Evolutionary conservation across 2,797 vertebrate genomes (phyloP).

Genomic region (Nannoperca obscura): DNA sequence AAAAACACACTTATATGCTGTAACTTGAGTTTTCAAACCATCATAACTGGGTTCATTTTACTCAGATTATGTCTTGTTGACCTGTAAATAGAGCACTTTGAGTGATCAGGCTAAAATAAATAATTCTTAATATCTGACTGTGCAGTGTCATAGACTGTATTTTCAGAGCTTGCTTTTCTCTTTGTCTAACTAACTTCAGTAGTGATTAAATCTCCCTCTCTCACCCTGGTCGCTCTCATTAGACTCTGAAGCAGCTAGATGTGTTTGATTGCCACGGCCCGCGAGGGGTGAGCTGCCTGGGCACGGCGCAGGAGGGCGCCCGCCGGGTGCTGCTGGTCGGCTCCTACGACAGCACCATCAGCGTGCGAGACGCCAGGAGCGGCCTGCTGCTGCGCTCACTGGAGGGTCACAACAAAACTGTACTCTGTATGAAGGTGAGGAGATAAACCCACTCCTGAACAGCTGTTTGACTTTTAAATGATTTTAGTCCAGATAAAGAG

Average conservation of each 20-base stretch:
- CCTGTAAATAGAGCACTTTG: neutral
- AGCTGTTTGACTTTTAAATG: too few species aligned
- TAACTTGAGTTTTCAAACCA: neutral
- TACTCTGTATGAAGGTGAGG: slow-evolving; percentile 96
- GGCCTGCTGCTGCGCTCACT: slow-evolving; percentile 93
- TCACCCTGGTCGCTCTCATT: neutral
- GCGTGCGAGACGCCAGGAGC: slow-evolving; percentile 92
- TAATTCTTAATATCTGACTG: neutral
- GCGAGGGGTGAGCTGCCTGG: slow-evolving; percentile 94
- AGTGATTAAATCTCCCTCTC: too few species aligned
- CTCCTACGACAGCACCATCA: slow-evolving; percentile 97
- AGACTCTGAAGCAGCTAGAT: slow-evolving; percentile 92
- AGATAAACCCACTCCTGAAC: neutral
- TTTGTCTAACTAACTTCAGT: neutral
- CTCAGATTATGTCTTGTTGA: neutral
- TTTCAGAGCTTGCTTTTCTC: neutral
- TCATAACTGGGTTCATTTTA: slow-evolving; percentile 1
- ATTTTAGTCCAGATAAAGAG: neutral
- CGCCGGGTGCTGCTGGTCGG: slow-evolving; percentile 93
- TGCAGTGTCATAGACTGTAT: neutral
- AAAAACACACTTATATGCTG: neutral
- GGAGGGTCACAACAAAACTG: slow-evolving; percentile 94
- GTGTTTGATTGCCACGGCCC: slow-evolving; percentile 96
- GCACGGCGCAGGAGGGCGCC: slow-evolving; percentile 94
- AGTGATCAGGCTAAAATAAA: neutral